A percentile compares a stretch with the other conserved stretches of the same genome.
Conservation (phyloP, 2,797 vertebrate genomes). For the Nyctibius grandis region DNA sequence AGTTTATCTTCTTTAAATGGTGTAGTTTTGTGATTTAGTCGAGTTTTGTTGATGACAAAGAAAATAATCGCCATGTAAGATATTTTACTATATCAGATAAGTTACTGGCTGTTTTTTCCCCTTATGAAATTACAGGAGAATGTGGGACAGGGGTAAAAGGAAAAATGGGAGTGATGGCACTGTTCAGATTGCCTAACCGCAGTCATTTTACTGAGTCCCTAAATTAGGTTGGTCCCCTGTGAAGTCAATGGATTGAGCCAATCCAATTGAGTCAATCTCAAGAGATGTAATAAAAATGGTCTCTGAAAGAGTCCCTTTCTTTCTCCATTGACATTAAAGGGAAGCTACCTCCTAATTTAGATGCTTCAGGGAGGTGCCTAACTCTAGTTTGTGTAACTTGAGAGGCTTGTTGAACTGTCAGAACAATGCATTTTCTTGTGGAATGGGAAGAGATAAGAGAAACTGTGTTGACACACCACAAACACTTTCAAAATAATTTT, state of each 20-base stretch:
- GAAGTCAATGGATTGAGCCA: neutral
- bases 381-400: neutral
- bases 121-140: neutral
- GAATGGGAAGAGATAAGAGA: neutral
- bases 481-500: neutral
- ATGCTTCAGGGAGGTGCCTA: neutral
- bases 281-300: neutral
- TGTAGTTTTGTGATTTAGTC: neutral
- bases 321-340: neutral
- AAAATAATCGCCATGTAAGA: neutral
- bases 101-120: neutral
- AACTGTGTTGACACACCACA: accelerated
- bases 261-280: neutral
- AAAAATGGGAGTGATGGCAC: neutral
- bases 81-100: neutral
- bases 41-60: neutral
- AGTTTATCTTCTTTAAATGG: neutral
- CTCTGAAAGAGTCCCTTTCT: neutral
- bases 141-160: neutral
- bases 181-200: neutral
- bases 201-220: neutral
- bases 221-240: neutral
- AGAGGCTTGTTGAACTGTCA: neutral
- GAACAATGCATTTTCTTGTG: neutral
- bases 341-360: neutral